These are phyloP conservation scores for Ectropis grisescens DNA, from an alignment of 1,140 invertebrate genomes.

Conservation along the genomic window DNA sequence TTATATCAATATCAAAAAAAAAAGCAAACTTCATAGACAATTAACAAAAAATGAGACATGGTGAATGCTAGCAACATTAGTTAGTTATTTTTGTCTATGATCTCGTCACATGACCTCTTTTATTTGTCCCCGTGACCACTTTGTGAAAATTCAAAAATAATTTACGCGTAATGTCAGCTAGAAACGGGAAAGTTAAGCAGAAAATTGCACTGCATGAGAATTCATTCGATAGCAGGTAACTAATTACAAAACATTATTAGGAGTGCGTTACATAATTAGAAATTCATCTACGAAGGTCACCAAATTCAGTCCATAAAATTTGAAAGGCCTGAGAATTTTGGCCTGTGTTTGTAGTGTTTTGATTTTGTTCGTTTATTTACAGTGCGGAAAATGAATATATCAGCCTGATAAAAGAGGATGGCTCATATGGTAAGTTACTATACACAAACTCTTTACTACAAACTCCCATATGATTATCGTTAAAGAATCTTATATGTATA, in stretches of 20 bases:
- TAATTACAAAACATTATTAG: constrained; percentile 12
- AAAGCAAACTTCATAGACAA: no score
- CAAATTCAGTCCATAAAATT: no score
- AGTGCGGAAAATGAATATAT: constrained; percentile 63
- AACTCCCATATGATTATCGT: background rate
- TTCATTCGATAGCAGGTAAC: constrained; percentile 65
- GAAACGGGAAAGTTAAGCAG: constrained; percentile 56
- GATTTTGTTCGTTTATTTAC: constrained; percentile 30
- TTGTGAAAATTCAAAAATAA: constrained; percentile 68
- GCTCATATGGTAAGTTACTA: constrained; percentile 46
- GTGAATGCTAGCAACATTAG: no score
- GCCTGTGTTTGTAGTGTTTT: constrained; percentile 16
- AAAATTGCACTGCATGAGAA: constrained; percentile 56
- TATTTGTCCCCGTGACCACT: constrained; percentile 70
- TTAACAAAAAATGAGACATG: no score
- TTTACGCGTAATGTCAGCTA: constrained; percentile 61
- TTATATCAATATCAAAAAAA: no score
- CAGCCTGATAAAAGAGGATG: constrained; percentile 54
- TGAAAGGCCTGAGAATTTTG: no score
- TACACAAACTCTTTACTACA: no score
- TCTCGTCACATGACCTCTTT: constrained; percentile 66
- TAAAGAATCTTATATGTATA: no score
- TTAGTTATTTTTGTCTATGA: constrained; percentile 32
- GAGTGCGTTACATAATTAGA: constrained; percentile 56
- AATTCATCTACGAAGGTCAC: no score